Percentiles rank a stretch among this genome's conserved stretches.
phyloP scores from a whole-genome alignment of 2,888 invertebrate species.

The Sepiola atlantica region DNA sequence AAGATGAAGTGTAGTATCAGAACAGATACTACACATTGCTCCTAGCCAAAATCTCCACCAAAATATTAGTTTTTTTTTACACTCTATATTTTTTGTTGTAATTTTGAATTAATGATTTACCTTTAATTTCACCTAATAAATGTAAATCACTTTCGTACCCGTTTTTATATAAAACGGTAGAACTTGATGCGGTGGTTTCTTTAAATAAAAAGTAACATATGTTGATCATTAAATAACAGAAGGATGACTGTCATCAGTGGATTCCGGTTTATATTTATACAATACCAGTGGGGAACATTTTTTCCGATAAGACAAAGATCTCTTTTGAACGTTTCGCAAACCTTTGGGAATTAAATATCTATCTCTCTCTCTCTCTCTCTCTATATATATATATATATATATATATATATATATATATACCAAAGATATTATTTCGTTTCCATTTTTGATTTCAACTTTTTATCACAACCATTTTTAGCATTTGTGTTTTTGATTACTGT shows the following conservation, averaged over 20 bases:
- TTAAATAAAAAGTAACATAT: not conserved
- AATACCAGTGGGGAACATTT: not conserved
- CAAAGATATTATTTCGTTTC: not conserved
- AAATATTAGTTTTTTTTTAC: too few relatives aligned
- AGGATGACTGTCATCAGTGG: not conserved
- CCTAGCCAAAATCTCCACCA: too few relatives aligned
- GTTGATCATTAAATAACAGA: not conserved
- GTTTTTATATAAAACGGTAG: not conserved
- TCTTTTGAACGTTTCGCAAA: not conserved
- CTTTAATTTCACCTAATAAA: too few relatives aligned
- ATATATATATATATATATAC: too few relatives aligned
- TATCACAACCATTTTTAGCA: not conserved
- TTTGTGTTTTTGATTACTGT: too few relatives aligned
- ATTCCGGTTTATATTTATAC: not conserved
- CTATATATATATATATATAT: too few relatives aligned
- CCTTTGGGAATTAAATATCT: too few relatives aligned
- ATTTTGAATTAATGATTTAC: too few relatives aligned
- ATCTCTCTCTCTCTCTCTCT: too few relatives aligned
- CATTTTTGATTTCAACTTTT: not conserved
- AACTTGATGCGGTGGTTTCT: not conserved
- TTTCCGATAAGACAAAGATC: not conserved
- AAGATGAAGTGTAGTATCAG: too few relatives aligned
- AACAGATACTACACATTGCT: too few relatives aligned
- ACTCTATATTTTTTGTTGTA: too few relatives aligned
- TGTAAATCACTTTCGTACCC: not conserved